Percentiles rank a stretch among this genome's conserved stretches.
These are phyloP conservation scores for Meleagris gallopavo DNA, from an alignment of 2,113 vertebrate genomes.

Conservation along the genomic window DNA sequence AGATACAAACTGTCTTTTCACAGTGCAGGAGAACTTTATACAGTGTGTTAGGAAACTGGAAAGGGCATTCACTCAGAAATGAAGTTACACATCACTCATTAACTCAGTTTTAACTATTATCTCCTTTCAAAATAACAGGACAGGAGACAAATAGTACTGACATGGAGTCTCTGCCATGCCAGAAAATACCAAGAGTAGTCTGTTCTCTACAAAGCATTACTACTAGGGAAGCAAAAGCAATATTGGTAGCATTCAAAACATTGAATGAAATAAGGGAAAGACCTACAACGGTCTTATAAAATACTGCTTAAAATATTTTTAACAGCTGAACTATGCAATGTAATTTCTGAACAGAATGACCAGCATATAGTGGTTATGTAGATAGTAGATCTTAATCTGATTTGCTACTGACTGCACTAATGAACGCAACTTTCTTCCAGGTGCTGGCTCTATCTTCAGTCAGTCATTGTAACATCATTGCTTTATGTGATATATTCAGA, in stretches of 20 bases:
- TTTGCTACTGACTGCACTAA: neutral
- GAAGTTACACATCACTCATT: neutral
- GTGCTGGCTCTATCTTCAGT: neutral
- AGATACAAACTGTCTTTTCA: conserved; percentile 2
- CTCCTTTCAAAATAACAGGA: neutral
- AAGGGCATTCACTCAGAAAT: neutral
- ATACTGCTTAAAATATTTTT: neutral
- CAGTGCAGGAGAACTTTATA: neutral
- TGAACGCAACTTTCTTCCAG: neutral
- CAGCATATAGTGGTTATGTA: neutral
- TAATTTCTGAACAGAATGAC: neutral
- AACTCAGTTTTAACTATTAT: neutral
- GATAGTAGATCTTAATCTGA: neutral
- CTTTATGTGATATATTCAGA: neutral
- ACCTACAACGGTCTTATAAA: neutral
- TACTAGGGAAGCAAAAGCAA: neutral
- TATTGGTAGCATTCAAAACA: neutral
- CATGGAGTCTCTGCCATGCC: neutral
- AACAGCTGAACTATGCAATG: neutral
- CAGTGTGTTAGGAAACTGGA: fast-evolving
- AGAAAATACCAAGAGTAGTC: neutral
- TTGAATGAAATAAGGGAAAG: neutral
- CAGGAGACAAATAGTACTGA: neutral
- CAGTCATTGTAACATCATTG: neutral
- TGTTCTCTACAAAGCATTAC: neutral